Conservation (phyloP, 2,113 vertebrate genomes). For the Silurus asotus region DNA sequence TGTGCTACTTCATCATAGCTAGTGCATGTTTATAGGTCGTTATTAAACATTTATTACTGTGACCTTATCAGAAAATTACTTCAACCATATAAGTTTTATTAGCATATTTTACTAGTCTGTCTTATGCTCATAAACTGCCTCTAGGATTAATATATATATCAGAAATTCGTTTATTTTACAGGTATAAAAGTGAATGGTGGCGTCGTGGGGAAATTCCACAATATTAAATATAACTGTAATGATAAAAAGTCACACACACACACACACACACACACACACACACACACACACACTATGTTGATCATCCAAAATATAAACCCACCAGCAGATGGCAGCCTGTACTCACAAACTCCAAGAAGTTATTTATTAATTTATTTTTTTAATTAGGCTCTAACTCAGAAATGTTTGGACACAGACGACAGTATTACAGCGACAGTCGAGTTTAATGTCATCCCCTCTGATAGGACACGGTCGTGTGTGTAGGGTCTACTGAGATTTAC, state of each 20-base stretch:
- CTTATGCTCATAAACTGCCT: background rate
- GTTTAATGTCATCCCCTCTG: slow-evolving; percentile 27
- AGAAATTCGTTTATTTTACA: too few species aligned
- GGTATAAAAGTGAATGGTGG: too few species aligned
- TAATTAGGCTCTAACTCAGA: slow-evolving; percentile 28
- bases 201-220: background rate
- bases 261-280: background rate
- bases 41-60: background rate
- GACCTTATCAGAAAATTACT: background rate
- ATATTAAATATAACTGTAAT: background rate
- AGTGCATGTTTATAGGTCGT: too few species aligned
- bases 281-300: background rate
- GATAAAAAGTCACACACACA: background rate
- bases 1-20: background rate
- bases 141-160: background rate
- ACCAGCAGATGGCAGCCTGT: slow-evolving; percentile 48
- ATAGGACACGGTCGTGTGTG: slow-evolving; percentile 1
- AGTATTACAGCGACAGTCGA: slow-evolving; percentile 41
- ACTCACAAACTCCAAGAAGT: background rate
- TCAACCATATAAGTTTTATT: background rate
- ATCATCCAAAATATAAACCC: background rate
- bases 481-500: slow-evolving; percentile 6
- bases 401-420: slow-evolving; percentile 43
- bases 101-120: background rate
- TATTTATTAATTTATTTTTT: background rate